phyloP scores from a whole-genome alignment of 2,113 vertebrate genomes.

The Pluvianellus socialis region DNA sequence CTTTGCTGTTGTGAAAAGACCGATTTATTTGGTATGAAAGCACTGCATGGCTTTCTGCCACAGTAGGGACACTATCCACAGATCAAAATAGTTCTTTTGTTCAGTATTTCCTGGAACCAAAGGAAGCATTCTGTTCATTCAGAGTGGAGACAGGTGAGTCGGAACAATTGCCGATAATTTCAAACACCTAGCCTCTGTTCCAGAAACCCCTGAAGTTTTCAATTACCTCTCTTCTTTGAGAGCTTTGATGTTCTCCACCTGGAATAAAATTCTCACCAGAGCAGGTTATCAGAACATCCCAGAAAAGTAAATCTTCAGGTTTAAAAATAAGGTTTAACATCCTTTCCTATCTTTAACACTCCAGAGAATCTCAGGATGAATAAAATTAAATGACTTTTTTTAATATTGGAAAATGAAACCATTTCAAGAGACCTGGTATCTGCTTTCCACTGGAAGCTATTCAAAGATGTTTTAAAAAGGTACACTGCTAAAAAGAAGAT shows the following conservation, averaged over 20 bases:
- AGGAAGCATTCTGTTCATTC: not conserved
- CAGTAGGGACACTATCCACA: not conserved
- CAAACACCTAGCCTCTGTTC: slow-evolving; percentile 8
- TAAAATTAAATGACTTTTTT: not conserved
- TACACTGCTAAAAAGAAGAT: not conserved
- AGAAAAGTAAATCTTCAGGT: not conserved
- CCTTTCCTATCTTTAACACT: not conserved
- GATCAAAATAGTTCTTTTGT: slow-evolving; percentile 48
- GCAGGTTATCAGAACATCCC: not conserved
- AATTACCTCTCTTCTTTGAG: not conserved
- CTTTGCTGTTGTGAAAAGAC: slow-evolving; percentile 8
- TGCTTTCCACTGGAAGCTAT: not conserved
- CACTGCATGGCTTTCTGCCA: slow-evolving; percentile 1
- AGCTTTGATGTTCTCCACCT: not conserved
- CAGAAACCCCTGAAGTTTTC: not conserved
- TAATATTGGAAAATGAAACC: not conserved
- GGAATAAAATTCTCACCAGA: not conserved
- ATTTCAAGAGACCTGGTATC: not conserved
- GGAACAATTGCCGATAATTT: not conserved
- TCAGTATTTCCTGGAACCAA: slow-evolving; percentile 40
- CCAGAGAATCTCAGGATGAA: not conserved
- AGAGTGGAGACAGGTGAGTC: not conserved
- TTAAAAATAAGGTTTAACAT: not conserved
- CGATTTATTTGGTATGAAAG: slow-evolving; percentile 2
- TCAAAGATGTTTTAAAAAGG: not conserved